These are phyloP conservation scores for Atta colombica DNA, from an alignment of 1,140 invertebrate genomes.

Conservation along the genomic window DNA sequence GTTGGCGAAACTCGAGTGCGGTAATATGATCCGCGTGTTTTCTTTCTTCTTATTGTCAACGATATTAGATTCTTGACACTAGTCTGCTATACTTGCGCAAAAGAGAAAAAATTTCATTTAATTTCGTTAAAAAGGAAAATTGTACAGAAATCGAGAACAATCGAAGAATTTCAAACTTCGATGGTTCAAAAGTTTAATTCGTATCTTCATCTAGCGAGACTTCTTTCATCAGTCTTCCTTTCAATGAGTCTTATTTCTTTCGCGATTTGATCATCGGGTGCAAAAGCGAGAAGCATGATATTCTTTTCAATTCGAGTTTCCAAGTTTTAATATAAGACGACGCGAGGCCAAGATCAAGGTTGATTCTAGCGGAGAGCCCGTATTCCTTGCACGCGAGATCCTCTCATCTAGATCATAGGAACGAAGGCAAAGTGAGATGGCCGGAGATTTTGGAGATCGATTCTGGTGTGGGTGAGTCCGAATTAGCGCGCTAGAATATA, in stretches of 20 bases:
- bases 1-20: not conserved
- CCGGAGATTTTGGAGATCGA: conserved; percentile 78
- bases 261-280: not conserved
- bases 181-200: not conserved
- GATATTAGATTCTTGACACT: not conserved
- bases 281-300: not conserved
- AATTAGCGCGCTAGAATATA: not conserved
- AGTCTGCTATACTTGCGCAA: not conserved
- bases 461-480: conserved; percentile 83
- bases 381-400: conserved; percentile 56
- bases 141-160: not conserved
- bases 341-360: conserved; percentile 67
- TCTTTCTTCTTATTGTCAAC: not conserved
- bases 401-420: conserved; percentile 44
- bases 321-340: not conserved
- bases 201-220: not conserved
- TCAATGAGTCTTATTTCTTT: not conserved
- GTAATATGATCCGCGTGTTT: not conserved
- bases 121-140: not conserved
- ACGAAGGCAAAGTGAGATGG: conserved; percentile 76
- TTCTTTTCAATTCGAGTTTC: not conserved
- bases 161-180: not conserved
- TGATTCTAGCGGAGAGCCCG: conserved; percentile 70
- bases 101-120: not conserved
- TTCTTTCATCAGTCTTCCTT: conserved; percentile 14